Evolutionary conservation across 2,113 vertebrate species (phyloP).

Genomic region (Cynopterus brachyotis): DNA sequence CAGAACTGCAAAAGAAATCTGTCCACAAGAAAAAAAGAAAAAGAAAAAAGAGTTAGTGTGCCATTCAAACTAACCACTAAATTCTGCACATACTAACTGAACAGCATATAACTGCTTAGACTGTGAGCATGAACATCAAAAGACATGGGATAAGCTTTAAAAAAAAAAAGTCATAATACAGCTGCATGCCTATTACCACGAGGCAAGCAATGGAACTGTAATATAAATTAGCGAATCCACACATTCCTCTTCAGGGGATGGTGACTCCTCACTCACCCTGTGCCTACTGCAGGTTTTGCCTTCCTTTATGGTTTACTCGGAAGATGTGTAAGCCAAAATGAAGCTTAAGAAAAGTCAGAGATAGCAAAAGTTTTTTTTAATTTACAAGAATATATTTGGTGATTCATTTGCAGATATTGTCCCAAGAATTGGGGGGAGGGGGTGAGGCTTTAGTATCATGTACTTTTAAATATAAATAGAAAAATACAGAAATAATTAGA

Average conservation of each 20-base stretch:
- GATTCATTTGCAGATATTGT: background rate
- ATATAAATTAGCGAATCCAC: background rate
- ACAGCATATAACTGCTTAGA: background rate
- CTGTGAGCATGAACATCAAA: background rate
- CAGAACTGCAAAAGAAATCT: background rate
- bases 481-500: constrained; percentile 3
- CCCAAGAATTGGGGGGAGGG: background rate
- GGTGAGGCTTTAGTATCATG: background rate
- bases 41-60: background rate
- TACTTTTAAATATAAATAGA: background rate
- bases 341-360: background rate
- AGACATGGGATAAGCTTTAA: background rate
- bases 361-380: background rate
- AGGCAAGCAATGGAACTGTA: background rate
- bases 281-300: background rate
- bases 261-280: background rate
- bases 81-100: background rate
- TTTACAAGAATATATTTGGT: background rate
- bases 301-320: background rate
- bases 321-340: fast-evolving
- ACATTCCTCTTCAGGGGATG: fast-evolving
- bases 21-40: background rate
- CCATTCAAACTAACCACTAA: background rate
- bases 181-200: background rate
- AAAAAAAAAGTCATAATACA: background rate